phyloP scores from a whole-genome alignment of 1,140 invertebrate species.

The Bombus superbus region DNA sequence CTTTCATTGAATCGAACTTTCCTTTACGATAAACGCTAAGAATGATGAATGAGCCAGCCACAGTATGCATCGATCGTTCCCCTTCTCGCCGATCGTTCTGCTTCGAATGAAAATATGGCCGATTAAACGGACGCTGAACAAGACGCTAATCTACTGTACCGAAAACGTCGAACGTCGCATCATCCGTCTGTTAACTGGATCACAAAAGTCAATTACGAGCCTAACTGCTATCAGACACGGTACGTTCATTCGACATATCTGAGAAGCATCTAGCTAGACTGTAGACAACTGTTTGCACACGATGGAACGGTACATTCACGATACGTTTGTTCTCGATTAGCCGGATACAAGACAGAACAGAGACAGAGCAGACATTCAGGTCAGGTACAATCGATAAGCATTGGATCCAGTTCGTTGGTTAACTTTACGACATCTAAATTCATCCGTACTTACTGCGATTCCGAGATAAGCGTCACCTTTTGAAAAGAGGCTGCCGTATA shows the following conservation, averaged over 20 bases:
- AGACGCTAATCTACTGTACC: background rate
- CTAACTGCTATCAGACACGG: background rate
- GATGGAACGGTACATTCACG: slow-evolving; percentile 21
- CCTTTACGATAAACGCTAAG: too few relatives aligned
- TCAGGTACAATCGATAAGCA: slow-evolving; percentile 54
- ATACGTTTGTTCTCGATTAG: slow-evolving; percentile 50
- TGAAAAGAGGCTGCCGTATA: background rate
- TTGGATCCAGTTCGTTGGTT: slow-evolving; percentile 40
- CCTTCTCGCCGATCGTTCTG: background rate
- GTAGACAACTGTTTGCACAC: slow-evolving; percentile 11
- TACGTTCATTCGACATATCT: background rate
- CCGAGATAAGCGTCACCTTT: slow-evolving; percentile 19
- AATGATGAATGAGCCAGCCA: background rate
- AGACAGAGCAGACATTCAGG: slow-evolving; percentile 6
- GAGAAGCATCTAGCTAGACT: slow-evolving; percentile 3
- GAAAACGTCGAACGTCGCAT: background rate
- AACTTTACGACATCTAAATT: slow-evolving; percentile 43
- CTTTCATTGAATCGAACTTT: too few relatives aligned
- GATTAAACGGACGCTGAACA: background rate
- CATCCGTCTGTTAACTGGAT: background rate
- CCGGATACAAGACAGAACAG: background rate
- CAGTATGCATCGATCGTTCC: background rate
- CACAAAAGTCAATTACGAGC: background rate
- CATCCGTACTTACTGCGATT: background rate
- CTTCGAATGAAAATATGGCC: too few relatives aligned